A percentile compares a stretch with the other conserved stretches of the same genome.
These are phyloP conservation scores for Drosophila pachea DNA, from an alignment of 1,140 invertebrate species.

Conservation along the genomic window DNA sequence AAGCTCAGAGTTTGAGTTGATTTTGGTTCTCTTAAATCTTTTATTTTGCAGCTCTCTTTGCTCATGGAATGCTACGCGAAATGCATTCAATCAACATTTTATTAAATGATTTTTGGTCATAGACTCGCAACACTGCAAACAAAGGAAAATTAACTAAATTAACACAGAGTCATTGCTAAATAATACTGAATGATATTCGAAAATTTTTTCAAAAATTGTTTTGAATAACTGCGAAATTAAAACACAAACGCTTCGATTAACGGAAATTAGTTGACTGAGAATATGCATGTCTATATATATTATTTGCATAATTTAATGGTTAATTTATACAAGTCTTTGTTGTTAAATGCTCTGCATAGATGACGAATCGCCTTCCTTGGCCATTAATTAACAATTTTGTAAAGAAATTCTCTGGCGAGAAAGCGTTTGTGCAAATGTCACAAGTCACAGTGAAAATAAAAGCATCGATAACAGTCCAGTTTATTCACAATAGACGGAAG, in stretches of 20 bases:
- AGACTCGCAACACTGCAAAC: constrained; percentile 44
- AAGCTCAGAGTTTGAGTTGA: neutral
- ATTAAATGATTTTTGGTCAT: constrained; percentile 50
- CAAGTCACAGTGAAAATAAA: constrained; percentile 52
- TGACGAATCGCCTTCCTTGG: constrained; percentile 35
- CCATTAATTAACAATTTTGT: constrained; percentile 43
- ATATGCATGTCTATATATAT: neutral
- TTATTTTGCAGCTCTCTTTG: constrained; percentile 3
- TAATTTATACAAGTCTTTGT: too few relatives aligned
- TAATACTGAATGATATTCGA: too few relatives aligned
- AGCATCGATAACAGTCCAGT: constrained; percentile 58
- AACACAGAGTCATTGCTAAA: too few relatives aligned
- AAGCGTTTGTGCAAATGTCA: constrained; percentile 56
- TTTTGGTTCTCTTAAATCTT: neutral
- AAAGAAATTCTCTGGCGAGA: constrained; percentile 28
- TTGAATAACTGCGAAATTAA: too few relatives aligned
- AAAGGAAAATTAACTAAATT: neutral
- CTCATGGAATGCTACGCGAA: constrained; percentile 68
- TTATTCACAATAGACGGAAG: constrained; percentile 74
- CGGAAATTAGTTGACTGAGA: too few relatives aligned
- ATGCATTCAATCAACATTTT: constrained; percentile 72
- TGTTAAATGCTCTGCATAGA: neutral
- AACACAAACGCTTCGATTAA: too few relatives aligned
- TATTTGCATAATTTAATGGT: too few relatives aligned
- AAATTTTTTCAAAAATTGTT: too few relatives aligned